Base-by-base conservation (phyloP, 1,140 invertebrate species). In the Hydropsyche tenuis region DNA sequence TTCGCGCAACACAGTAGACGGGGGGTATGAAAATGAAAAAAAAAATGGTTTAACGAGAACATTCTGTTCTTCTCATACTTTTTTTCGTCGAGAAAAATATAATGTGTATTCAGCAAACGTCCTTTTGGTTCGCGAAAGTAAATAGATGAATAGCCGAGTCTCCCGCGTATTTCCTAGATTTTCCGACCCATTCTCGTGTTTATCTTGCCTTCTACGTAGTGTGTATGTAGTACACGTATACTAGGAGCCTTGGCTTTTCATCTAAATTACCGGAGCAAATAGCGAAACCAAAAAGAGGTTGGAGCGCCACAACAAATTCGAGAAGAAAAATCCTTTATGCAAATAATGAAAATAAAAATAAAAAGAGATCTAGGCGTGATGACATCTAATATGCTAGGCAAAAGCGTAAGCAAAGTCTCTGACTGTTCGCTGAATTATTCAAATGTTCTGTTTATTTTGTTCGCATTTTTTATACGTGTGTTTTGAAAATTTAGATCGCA, bases 121-220 rank as follows among this genome's bases (percentile, higher is more conserved):
- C 20, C 51, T 53, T 53, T 53, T 20, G 20, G 51, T 53, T 53
- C 51, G 20, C 51, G 51, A 53, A n/a, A n/a, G 51, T 53, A 53
- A 53, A 53, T 53, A 53, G n/a, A 53, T 53, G 51, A 53, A 53
- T 53, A 22, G 46, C n/a, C 6, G 51, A 53, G 20, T 53, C 51
- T 53, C 51, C 22, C 2, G 51, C 51, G 51, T 20, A 53, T 53
- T 53, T 53, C 51, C 51, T 22, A 22, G 51, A 53, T 53, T 6
- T 53, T 6, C 51, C 51, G 2, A 53, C 14, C 51, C 20, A 53
- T 53, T 53, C 51, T 53, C 22, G 11, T 53, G 20, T 53, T 53
- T 53, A 53, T 53, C 51, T 53, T 53, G 22, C 51, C n/a, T 18
- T 37, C 30, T 37, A 37, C 3, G 30, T 4, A 37, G 30, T 3